Evolutionary conservation across 2,113 vertebrate genomes (phyloP).

Genomic region (Leuciscus idus): DNA sequence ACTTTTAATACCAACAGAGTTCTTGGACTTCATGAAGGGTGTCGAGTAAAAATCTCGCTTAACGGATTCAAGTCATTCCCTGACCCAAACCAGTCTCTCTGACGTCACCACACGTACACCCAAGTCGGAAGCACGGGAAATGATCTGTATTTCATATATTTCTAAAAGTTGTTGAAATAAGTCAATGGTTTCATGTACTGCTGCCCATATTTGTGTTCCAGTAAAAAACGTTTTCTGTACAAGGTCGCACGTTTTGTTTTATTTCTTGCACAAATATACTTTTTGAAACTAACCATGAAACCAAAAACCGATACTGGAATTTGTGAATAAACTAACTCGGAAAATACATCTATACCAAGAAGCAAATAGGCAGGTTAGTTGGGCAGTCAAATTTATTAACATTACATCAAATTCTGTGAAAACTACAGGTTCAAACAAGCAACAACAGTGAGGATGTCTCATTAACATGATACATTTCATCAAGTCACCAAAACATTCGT

Average conservation of each 20-base stretch:
- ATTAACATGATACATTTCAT: constrained; percentile 11
- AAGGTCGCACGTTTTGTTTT: neutral
- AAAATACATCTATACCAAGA: neutral
- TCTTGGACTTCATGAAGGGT: constrained; percentile 80
- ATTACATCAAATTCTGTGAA: constrained; percentile 8
- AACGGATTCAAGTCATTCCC: constrained; percentile 39
- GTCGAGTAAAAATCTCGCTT: constrained; percentile 68
- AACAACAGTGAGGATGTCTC: neutral
- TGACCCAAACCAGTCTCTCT: neutral
- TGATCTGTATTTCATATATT: neutral
- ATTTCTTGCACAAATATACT: neutral
- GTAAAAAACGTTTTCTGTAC: constrained; percentile 27
- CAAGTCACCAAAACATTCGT: neutral
- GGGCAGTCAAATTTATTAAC: constrained; percentile 44
- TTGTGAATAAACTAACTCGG: neutral
- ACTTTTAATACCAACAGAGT: constrained; percentile 66
- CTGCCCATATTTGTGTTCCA: neutral
- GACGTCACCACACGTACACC: neutral
- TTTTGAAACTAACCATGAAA: neutral
- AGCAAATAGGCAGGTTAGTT: neutral
- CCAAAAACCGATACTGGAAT: neutral
- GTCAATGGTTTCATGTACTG: neutral
- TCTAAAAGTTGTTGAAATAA: neutral
- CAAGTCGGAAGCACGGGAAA: neutral
- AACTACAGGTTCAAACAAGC: constrained; percentile 19